Base-by-base conservation (phyloP, 2,888 invertebrate genomes). In the Nymphalis urticae region DNA sequence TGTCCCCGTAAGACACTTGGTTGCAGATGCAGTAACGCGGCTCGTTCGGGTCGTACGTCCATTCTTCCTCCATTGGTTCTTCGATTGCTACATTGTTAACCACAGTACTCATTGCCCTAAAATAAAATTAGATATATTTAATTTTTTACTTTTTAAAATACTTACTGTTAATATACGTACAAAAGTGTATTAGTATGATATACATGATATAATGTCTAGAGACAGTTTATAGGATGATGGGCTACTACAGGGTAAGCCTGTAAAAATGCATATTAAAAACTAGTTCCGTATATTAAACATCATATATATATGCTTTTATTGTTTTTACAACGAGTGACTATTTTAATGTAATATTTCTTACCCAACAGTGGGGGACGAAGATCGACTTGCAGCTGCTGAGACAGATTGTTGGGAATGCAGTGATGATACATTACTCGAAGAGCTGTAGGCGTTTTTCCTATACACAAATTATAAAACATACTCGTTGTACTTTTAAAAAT, bases 1-100 rank as follows among this genome's bases (percentile, higher is more conserved):
- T 99, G 85, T 98, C 98, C 0, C 99, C 99, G 82, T 98, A 99
- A 0, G 98, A 98, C 24, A 98, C 98, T 89, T 99, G 98, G 90
- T 98, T 98, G 89, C 99, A 99, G 78, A 98, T 95, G 87, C 98
- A 99, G 89, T 99, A 99, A 62, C 93, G 88, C 0, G 98, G 98
- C 87, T 99, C 99, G 88, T 99, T 98, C 2, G 98, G 98, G 91
- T 98, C 98, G 79, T 97, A 97, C 0, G 96, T 95, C 97, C 98
- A 98, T 84, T 98, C 97, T 13, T 95, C 95, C 79, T 96, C 95
- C 73, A 94, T 85, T 0, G 91, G 90, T 75, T 92, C 92, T 64
- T 91, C 90, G 9, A 90, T 84, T 1, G 86, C 81, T 62, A 94
- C 93, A 17, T 90, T 85, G 72, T 76, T 91, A 54, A 94, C 94